A percentile compares a stretch with the other conserved stretches of the same genome.
These are phyloP conservation scores for Parauchenoglanis punctatus DNA, from an alignment of 2,797 vertebrate species.

Conservation along the genomic window DNA sequence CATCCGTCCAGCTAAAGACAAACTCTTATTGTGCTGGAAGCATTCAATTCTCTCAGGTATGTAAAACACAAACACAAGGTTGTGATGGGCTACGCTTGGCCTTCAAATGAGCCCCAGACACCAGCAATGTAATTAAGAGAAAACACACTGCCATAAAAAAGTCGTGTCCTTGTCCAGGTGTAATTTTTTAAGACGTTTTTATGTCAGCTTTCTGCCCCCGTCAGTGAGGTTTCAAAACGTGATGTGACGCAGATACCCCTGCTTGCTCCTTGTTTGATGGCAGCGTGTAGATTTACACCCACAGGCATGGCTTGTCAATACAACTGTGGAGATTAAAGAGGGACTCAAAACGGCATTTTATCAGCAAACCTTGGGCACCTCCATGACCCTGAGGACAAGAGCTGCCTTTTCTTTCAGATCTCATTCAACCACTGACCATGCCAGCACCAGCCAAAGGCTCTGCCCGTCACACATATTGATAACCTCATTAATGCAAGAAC, in stretches of 20 bases:
- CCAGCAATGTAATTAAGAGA: conserved; percentile 62
- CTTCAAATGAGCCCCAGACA: conserved; percentile 51
- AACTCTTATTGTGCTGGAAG: conserved; percentile 49
- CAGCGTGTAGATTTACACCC: conserved; percentile 59
- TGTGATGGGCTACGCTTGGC: conserved; percentile 14
- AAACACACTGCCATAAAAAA: conserved; percentile 62
- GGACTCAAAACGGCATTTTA: conserved; percentile 60
- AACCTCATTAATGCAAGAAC: conserved; percentile 55
- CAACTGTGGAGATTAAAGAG: conserved; percentile 56
- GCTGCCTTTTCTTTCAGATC: conserved; percentile 25
- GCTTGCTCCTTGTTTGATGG: conserved; percentile 43
- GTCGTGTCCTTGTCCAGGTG: conserved; percentile 57
- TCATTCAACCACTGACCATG: conserved; percentile 40
- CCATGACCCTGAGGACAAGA: conserved; percentile 44
- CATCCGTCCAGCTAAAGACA: conserved; percentile 51
- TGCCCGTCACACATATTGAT: conserved; percentile 51
- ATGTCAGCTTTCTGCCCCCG: conserved; percentile 54
- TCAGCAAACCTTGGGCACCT: conserved; percentile 59
- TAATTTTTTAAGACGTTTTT: conserved; percentile 65
- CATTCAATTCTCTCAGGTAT: conserved; percentile 59
- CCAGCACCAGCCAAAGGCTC: conserved; percentile 35
- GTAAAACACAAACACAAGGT: conserved; percentile 61
- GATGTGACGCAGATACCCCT: conserved; percentile 51
- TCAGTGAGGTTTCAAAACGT: conserved; percentile 60
- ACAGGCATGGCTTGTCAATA: conserved; percentile 51